Evolutionary conservation across 2,797 vertebrate species (phyloP).

Genomic region (Perodicticus potto): DNA sequence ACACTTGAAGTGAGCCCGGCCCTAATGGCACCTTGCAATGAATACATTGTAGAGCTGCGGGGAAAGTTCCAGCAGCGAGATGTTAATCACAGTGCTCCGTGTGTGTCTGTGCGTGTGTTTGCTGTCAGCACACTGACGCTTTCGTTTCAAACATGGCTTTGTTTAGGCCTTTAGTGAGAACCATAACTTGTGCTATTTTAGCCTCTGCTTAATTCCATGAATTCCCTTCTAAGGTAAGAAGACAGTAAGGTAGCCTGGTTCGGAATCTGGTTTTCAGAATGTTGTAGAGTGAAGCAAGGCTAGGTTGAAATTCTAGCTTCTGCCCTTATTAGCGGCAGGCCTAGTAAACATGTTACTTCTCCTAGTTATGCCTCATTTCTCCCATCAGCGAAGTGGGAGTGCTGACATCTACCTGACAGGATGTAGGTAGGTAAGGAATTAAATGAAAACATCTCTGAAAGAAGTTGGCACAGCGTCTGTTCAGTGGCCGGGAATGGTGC

Average conservation of each 20-base stretch:
- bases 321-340: neutral
- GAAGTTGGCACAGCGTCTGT: neutral
- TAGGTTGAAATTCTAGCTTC: neutral
- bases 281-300: neutral
- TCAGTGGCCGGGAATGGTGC: neutral
- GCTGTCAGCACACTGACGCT: neutral
- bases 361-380: neutral
- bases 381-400: neutral
- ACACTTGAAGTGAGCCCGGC: conserved; percentile 83
- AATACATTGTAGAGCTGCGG: conserved; percentile 79
- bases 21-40: conserved; percentile 85
- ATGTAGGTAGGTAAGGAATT: neutral
- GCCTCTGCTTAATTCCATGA: neutral
- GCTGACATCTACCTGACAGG: rapidly evolving
- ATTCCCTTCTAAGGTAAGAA: neutral
- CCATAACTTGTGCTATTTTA: conserved; percentile 75
- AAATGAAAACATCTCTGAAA: neutral
- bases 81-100: conserved; percentile 56
- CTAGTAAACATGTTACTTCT: neutral
- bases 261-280: neutral
- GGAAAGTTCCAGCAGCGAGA: conserved; percentile 80
- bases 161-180: conserved; percentile 71
- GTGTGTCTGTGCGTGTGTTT: too few species aligned
- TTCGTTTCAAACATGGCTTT: conserved; percentile 67
- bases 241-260: neutral